A percentile compares a stretch with the other conserved stretches of the same genome.
Evolutionary conservation across 2,797 vertebrate species (phyloP).

Genomic region (Eulemur mongoz): DNA sequence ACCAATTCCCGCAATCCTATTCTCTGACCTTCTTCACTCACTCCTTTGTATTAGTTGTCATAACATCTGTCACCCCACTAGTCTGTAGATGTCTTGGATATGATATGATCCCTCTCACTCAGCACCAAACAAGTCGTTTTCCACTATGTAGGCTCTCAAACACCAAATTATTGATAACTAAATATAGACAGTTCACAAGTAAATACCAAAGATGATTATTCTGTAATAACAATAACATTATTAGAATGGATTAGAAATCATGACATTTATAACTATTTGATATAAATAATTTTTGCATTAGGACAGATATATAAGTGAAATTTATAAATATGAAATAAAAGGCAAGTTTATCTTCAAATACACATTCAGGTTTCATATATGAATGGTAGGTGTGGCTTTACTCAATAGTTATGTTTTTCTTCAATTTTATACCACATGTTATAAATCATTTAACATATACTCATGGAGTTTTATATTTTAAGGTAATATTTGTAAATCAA

Average conservation of each 20-base stretch:
- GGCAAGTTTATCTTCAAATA: not conserved
- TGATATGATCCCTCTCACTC: not conserved
- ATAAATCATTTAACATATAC: conserved; percentile 13
- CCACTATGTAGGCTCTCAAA: not conserved
- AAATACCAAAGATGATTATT: not conserved
- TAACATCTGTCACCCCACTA: not conserved
- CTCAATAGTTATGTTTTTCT: not conserved
- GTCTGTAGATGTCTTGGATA: not conserved
- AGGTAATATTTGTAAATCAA: not conserved
- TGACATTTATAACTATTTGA: not conserved
- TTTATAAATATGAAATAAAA: conserved; percentile 26
- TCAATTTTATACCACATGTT: not conserved
- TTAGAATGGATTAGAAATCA: not conserved
- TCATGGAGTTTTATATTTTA: not conserved
- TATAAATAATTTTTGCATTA: not conserved
- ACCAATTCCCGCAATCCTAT: too few species aligned
- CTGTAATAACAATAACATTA: not conserved
- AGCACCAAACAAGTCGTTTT: not conserved
- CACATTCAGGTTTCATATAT: not conserved
- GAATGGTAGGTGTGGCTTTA: not conserved
- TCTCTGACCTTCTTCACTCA: not conserved
- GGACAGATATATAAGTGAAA: not conserved
- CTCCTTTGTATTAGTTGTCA: not conserved
- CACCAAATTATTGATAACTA: not conserved
- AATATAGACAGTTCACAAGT: not conserved